Conservation (phyloP, 2,113 vertebrate genomes). For the Osmerus eperlanus region DNA sequence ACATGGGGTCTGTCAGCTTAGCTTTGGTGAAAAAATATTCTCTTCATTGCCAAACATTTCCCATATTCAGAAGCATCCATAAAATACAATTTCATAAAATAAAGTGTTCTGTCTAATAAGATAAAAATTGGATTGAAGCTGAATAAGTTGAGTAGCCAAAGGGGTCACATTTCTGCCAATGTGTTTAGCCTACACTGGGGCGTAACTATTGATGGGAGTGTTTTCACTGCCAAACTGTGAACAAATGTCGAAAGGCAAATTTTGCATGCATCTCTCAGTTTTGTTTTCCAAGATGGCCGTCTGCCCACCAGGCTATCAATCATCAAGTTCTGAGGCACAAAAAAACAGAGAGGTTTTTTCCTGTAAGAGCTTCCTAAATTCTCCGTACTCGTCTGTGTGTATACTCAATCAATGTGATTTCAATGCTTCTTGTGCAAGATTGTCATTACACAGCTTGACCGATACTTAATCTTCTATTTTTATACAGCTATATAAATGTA, state of each 20-base stretch:
- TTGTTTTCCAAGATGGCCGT: conserved; percentile 1
- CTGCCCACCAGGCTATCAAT: neutral
- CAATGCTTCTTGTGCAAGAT: too few relatives aligned
- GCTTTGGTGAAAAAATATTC: neutral
- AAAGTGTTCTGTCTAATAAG: conserved; percentile 1
- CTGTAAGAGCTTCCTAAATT: too few relatives aligned
- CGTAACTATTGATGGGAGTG: neutral
- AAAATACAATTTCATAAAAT: neutral
- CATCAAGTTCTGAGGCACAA: neutral
- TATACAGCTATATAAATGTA: too few relatives aligned
- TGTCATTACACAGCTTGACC: too few relatives aligned
- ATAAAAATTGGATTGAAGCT: conserved; percentile 26
- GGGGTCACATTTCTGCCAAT: neutral
- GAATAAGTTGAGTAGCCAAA: neutral
- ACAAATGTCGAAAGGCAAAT: neutral
- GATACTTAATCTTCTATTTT: too few relatives aligned
- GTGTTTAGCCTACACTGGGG: neutral
- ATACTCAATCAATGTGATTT: too few relatives aligned
- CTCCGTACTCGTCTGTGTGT: too few relatives aligned
- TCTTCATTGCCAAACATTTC: neutral
- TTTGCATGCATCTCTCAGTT: conserved; percentile 5
- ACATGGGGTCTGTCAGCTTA: neutral
- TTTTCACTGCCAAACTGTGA: neutral
- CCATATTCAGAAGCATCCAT: neutral
- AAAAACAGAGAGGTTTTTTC: neutral